Percentiles rank a stretch among this genome's conserved stretches.
Evolutionary conservation across 2,113 vertebrate species (phyloP).

Genomic region (Progne subis): DNA sequence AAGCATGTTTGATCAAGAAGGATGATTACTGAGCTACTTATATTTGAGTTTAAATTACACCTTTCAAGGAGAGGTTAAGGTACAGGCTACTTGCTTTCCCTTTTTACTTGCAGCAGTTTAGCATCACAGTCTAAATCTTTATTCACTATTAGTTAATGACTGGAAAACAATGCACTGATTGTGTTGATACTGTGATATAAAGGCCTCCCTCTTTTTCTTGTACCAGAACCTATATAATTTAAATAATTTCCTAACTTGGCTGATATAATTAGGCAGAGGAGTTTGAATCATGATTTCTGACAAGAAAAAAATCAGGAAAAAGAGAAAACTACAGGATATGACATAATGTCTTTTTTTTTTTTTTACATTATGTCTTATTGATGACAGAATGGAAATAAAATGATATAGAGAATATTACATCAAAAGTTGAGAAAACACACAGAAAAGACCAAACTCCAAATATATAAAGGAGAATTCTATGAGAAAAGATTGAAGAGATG

Average conservation of each 20-base stretch:
- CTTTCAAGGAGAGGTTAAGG: neutral
- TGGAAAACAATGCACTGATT: neutral
- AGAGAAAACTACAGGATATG: neutral
- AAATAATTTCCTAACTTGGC: neutral
- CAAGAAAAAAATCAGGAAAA: neutral
- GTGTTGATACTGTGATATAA: neutral
- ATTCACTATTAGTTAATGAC: neutral
- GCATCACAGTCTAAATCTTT: neutral
- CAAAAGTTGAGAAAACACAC: neutral
- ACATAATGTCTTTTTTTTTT: neutral
- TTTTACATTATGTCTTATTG: neutral
- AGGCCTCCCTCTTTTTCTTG: neutral
- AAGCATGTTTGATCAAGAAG: neutral
- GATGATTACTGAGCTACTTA: neutral
- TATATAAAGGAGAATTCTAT: neutral
- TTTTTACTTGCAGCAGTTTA: neutral
- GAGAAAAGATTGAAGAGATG: neutral
- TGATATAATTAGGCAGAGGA: neutral
- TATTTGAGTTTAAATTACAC: neutral
- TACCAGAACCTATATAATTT: rapidly evolving
- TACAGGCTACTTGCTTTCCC: neutral
- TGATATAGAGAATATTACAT: rapidly evolving
- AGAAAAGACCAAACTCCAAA: neutral
- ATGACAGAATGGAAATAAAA: neutral
- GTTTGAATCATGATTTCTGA: neutral